Conservation (phyloP, 2,113 vertebrate species). For the Aythya baeri region DNA sequence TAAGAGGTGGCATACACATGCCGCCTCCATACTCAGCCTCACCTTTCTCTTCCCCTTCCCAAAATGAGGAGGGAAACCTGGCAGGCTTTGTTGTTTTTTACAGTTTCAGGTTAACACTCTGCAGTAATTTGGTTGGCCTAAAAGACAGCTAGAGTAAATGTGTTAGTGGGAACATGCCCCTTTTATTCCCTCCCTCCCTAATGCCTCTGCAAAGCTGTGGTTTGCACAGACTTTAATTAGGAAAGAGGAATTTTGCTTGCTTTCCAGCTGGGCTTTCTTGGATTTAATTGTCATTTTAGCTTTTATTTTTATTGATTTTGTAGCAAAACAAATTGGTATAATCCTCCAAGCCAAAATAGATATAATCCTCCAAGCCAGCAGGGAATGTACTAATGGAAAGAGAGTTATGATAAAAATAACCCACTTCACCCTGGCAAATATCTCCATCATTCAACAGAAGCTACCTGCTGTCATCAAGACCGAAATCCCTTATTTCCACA, state of each 20-base stretch:
- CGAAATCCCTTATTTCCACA: background rate
- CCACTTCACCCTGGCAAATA: background rate
- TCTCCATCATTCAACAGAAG: conserved; percentile 17
- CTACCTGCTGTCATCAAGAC: background rate
- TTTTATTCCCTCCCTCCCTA: conserved; percentile 15
- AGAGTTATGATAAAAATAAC: conserved; percentile 58
- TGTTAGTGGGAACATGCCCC: conserved; percentile 1
- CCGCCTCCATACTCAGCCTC: background rate
- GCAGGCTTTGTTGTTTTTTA: background rate
- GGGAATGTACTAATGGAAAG: conserved; percentile 38
- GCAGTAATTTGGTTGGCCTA: background rate
- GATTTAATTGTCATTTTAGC: conserved; percentile 63
- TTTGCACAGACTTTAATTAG: conserved; percentile 56
- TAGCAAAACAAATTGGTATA: conserved; percentile 60
- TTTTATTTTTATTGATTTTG: conserved; percentile 67
- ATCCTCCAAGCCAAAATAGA: conserved; percentile 55
- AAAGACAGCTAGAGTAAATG: conserved; percentile 9
- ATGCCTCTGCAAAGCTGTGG: conserved; percentile 19
- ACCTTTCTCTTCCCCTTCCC: background rate
- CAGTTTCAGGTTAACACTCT: background rate
- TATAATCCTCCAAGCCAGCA: conserved; percentile 41
- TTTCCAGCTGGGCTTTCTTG: conserved; percentile 60
- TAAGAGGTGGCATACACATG: background rate
- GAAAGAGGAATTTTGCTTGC: conserved; percentile 50
- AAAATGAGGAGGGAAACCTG: background rate